Base-by-base conservation (phyloP, 2,888 invertebrate genomes). In the Thymelicus acteon region DNA sequence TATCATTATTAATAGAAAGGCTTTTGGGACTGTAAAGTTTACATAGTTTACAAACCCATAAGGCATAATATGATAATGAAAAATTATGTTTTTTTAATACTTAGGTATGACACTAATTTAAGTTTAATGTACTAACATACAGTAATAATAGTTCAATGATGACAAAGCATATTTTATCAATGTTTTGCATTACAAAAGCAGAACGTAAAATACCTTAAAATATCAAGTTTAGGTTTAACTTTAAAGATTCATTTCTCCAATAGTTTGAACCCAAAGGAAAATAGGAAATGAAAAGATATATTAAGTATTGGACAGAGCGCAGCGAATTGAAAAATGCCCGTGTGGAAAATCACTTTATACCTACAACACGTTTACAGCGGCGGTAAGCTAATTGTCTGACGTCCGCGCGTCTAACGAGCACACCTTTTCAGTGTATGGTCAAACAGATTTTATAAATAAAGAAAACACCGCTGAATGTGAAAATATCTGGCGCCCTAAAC, bases 291-390 rank as follows among this genome's bases (percentile, higher is more conserved):
- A 62, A 58, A 57, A 69, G 39, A 48, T 57, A 54, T 47, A 57
- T 39, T 48, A 62, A 63, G 66, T 63, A 60, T 57, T 24, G 49
- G 60, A 72, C 60, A 69, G 60, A 67, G 62, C 48, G 48, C 54
- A 67, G 60, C 57, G 67, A 71, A 77, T 72, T 75, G 73, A 72
- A 73, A 77, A 76, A 77, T 79, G 74, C 73, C 75, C 78, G 77
- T 74, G 75, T 74, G 75, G 80, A 77, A 76, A 80, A 80, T 76
- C 70, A 73, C 48, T 65, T 71, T 75, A 68, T 69, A 70, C 49
- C 24, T 64, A 31, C 58, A 64, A 70, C 72, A 72, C 64, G 65
- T 64, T 70, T 70, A 70, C 70, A 70, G 70, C 58, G 48, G 57
- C 60, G 73, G 67, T 60, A 62, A 52, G 68, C 61, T 75, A 73